Percentiles rank a stretch among this genome's conserved stretches.
phyloP scores from a whole-genome alignment of 2,113 vertebrate genomes.

The Neofelis nebulosa region DNA sequence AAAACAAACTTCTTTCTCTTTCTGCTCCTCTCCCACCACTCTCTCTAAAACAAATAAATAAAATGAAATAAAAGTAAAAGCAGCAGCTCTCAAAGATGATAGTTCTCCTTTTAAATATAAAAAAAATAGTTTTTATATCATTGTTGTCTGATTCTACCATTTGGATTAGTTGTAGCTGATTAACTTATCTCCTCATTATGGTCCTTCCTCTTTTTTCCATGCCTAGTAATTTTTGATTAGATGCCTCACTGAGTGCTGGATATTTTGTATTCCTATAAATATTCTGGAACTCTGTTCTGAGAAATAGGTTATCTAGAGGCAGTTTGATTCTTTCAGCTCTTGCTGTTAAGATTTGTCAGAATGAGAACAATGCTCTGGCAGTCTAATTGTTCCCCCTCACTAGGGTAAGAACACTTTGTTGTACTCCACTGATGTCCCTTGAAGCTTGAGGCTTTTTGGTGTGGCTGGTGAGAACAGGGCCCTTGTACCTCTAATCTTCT shows the following conservation, averaged over 20 bases:
- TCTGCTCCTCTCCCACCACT: too few species aligned
- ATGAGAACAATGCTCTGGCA: neutral
- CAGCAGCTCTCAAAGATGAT: too few species aligned
- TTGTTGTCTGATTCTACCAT: neutral
- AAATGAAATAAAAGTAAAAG: too few species aligned
- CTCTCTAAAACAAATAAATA: too few species aligned
- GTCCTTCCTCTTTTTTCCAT: neutral
- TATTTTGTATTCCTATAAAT: neutral
- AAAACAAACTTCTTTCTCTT: too few species aligned
- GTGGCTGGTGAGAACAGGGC: neutral
- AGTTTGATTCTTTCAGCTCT: neutral
- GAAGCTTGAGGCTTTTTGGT: neutral
- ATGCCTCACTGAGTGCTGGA: neutral
- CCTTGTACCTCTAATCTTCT: too few species aligned
- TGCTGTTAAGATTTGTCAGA: neutral
- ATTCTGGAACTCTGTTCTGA: neutral
- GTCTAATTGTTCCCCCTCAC: neutral
- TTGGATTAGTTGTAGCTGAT: neutral
- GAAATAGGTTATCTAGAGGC: neutral
- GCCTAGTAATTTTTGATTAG: neutral
- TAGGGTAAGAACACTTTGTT: too few species aligned
- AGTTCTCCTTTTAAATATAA: too few species aligned
- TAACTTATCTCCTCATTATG: neutral
- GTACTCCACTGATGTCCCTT: neutral
- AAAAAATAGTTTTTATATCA: neutral